These are phyloP conservation scores for Tinea semifulvella DNA, from an alignment of 2,888 invertebrate genomes.

Conservation along the genomic window DNA sequence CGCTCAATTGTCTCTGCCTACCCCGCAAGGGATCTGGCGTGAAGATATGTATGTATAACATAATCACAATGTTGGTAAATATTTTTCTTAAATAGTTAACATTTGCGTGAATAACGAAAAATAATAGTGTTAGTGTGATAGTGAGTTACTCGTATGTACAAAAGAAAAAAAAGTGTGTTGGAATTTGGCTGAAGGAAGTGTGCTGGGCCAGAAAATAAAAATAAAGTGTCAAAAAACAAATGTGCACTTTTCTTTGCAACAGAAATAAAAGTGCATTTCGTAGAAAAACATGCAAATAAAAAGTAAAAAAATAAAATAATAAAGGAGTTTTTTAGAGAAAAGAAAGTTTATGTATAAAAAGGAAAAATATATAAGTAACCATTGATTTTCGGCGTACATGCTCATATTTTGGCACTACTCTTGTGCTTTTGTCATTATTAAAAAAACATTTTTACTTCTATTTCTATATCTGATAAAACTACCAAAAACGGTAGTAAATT, in stretches of 20 bases:
- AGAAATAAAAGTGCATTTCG: neutral
- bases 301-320: conserved; percentile 22
- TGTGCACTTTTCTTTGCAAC: conserved; percentile 1
- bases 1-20: no score
- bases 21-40: no score
- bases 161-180: conserved; percentile 13
- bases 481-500: conserved; percentile 34
- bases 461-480: conserved; percentile 43
- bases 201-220: neutral
- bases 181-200: neutral
- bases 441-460: conserved; percentile 24
- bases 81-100: neutral
- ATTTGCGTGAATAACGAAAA: neutral
- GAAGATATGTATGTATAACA: no score
- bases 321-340: conserved; percentile 26
- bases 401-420: conserved; percentile 56
- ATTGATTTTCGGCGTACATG: conserved; percentile 57
- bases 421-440: conserved; percentile 64
- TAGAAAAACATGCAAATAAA: conserved; percentile 13
- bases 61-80: neutral
- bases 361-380: conserved; percentile 28
- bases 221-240: neutral
- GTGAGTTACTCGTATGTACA: conserved; percentile 1
- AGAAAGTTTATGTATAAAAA: conserved; percentile 26
- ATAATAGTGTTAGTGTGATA: neutral